These are phyloP conservation scores for Helostoma temminkii DNA, from an alignment of 2,797 vertebrate genomes.

Conservation along the genomic window DNA sequence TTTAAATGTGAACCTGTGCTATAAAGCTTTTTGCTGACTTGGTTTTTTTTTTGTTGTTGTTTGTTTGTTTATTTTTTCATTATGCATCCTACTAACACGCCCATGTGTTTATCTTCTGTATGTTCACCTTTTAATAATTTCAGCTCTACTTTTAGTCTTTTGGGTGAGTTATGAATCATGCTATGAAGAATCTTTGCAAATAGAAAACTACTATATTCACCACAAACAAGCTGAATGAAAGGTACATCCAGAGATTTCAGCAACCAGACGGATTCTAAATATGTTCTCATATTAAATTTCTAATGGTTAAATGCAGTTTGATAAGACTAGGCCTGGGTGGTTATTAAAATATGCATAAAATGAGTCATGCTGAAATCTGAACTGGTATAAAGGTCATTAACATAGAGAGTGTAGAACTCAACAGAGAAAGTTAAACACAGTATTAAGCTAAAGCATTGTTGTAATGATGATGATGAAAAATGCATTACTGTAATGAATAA, in stretches of 20 bases:
- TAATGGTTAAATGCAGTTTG: neutral
- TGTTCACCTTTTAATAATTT: slow-evolving; percentile 4
- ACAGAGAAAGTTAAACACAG: slow-evolving; percentile 12
- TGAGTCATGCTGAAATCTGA: slow-evolving; percentile 2
- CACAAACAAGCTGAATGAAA: slow-evolving; percentile 7
- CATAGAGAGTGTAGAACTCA: neutral
- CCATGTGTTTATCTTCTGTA: slow-evolving; percentile 1
- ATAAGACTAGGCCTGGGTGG: neutral
- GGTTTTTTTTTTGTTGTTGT: neutral
- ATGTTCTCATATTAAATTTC: neutral
- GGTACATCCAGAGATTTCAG: neutral
- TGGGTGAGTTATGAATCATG: slow-evolving; percentile 32
- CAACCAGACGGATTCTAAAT: neutral
- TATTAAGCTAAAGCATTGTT: neutral
- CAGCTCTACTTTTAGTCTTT: slow-evolving; percentile 9
- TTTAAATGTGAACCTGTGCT: no score
- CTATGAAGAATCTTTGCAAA: slow-evolving; percentile 1
- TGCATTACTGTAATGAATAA: neutral
- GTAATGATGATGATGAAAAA: neutral
- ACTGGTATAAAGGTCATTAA: neutral
- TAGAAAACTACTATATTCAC: slow-evolving; percentile 3
- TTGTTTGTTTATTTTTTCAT: neutral
- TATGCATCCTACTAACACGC: neutral
- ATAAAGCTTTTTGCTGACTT: no score
- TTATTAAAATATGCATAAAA: slow-evolving; percentile 5